Base-by-base conservation (phyloP, 2,888 invertebrate species). In the Pheosia gnoma region DNA sequence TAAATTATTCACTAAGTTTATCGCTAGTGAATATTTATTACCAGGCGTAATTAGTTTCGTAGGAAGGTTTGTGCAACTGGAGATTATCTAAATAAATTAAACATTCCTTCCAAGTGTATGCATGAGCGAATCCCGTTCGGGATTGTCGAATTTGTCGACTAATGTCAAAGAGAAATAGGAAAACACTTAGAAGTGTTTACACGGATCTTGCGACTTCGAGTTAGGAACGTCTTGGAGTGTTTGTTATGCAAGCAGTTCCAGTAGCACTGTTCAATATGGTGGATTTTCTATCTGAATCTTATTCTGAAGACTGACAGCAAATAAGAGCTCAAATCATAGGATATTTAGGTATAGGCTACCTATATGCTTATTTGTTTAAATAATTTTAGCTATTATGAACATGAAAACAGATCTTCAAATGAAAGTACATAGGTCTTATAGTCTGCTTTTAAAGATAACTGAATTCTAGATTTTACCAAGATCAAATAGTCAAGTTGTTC, bases 11-110 rank as follows among this genome's bases (percentile, higher is more conserved):
- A 72, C 84, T 73, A 85, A 89, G 85, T 89, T 90, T 89, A 89
- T 89, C 82, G 85, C 85, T 88, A 86, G 88, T 88, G 88, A 88
- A 89, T 88, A 90, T 90, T 90, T 90, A 90, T 87, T 88, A 82
- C 55, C 84, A 69, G 83, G 80, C 84, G 83, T 90, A 90, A 90
- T 89, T 90, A 89, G 87, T 85, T 89, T 86, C 81, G 77, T 83
- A 86, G 81, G 77, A 81, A 85, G 84, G 84, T 84, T 89, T 86
- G 80, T 82, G 81, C 79, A 86, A 86, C 79, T 74, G 78, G 79
- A 82, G 82, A 81, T 74, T 80, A 79, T 80, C 77, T 78, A 81
- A 87, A 88, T 86, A 86, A 83, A 86, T 86, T 86, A 85, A 82
- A 81, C 82, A 85, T 85, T 86, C 81, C 81, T 72, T 79, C 75